Conservation (phyloP, 1,140 invertebrate species). For the Leptinotarsa undecemlineata region DNA sequence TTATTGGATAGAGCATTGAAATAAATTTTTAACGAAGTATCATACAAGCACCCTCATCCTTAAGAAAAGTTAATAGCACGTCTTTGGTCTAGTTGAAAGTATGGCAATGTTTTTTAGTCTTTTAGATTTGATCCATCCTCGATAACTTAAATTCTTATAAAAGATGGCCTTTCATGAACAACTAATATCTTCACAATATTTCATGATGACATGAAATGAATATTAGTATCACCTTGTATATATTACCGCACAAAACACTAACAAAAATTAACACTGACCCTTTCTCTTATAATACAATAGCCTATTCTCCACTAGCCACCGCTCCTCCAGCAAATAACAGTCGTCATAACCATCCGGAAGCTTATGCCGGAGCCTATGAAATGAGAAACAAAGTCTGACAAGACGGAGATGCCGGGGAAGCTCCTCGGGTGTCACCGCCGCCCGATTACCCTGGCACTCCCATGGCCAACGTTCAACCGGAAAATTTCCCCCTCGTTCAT, state of each 20-base stretch:
- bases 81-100: too few relatives aligned
- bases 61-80: too few relatives aligned
- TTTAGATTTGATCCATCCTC: too few relatives aligned
- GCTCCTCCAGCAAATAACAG: constrained; percentile 62
- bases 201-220: not conserved
- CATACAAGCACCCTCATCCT: too few relatives aligned
- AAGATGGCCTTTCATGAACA: too few relatives aligned
- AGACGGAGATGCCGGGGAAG: constrained; percentile 42
- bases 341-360: constrained; percentile 54
- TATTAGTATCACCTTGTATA: not conserved
- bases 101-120: too few relatives aligned
- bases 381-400: constrained; percentile 57
- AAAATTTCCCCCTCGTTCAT: constrained; percentile 32
- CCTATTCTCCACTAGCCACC: constrained; percentile 61
- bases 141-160: too few relatives aligned
- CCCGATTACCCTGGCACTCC: constrained; percentile 54
- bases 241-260: constrained; percentile 18
- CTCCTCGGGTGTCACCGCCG: constrained; percentile 49
- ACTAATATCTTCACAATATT: too few relatives aligned
- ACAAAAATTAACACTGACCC: constrained; percentile 44
- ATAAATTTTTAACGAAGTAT: too few relatives aligned
- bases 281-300: constrained; percentile 48
- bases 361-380: constrained; percentile 69
- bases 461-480: constrained; percentile 41
- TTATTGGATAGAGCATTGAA: too few relatives aligned